Base-by-base conservation (phyloP, 1,140 invertebrate species). In the Myzus persicae region DNA sequence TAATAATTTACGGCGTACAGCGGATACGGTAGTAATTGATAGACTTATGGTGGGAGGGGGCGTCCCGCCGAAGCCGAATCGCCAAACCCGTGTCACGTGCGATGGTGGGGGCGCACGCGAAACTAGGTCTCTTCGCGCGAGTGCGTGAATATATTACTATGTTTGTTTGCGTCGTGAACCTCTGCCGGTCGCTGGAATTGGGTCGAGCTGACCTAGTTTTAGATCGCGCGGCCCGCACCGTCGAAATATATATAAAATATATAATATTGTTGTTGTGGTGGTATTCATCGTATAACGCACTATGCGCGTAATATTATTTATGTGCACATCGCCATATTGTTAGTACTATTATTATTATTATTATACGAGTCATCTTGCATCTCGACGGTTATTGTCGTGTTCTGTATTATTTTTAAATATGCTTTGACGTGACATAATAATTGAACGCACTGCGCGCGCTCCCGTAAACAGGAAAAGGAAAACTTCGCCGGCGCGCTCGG, bases 151-250 rank as follows among this genome's bases (percentile, higher is more conserved):
- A n/a, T n/a, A n/a, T n/a, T n/a, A n/a, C n/a, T n/a, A n/a, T 48
- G 31, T 42, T 31, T 26, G 38, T 18, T 44, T 31, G 84, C 26
- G 40, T 44, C 24, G 22, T 8, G 18, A 22, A 22, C 76, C 76
- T 82, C 76, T 20, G 87, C 31, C 88, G 88, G 48, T 40, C n/a
- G 81, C 81, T 85, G 91, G 46, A 93, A 85, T 93, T 82, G 81
- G 81, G 81, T 93, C 91, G 91, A 85, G 81, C 81, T 93, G 91
- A 93, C 91, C 91, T 40, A 85, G 81, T 93, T 93, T 82, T 42
- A 40, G 26, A 84, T 31, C 31, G 3, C 18, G 31, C 59, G 6
- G 88, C 48, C 9, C 59, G 3, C 31, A 42, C 40, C n/a, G 54
- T 38, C 38, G 59, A 82, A 36, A 76, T n/a, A 76, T 67, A 67